Evolutionary conservation across 1,140 invertebrate genomes (phyloP), one percentile per base, ranked within the genome.

Genomic region (Neodiprion virginianus): DNA sequence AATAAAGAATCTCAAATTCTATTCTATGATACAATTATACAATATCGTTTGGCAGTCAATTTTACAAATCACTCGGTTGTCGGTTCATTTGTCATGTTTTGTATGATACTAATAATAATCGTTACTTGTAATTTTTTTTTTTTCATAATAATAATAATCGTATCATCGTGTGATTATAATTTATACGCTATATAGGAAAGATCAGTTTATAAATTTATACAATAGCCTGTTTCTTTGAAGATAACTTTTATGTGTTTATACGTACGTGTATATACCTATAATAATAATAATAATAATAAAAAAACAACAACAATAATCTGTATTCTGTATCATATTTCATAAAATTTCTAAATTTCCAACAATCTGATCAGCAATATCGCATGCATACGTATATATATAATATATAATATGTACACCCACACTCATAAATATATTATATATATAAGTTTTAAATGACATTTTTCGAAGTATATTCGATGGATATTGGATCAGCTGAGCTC

Each of bases 101-200:
- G n/a, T 8, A 61, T 0, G n/a, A 61, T 12, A 12, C 1, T 61
- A 61, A 12, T 61, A 61, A 61, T 11, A 61, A 61, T 61, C 1
- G 8, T 61, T 12, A 61, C 3, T 4, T n/a, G 8, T 61, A 61
- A 61, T 61, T 65, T 72, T 71, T 68, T 21, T 12, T 11, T 71
- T 47, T 17, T 14, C 49, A n/a, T 49, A 68, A 69, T 79, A 80
- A 80, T 81, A 81, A 77, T 81, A 76, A 83, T 83, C 28, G 82
- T 82, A 82, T 83, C 81, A 83, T 77, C 81, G 77, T 82, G 79
- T 75, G 28, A 74, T 80, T 75, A 71, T 81, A 80, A 80, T 69
- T 83, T 83, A 81, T 80, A 82, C 71, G 80, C 77, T 75, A 79
- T 79, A 76, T 81, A 81, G 79, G 75, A 83, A 83, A 79, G 80